Evolutionary conservation across 1,140 invertebrate species (phyloP), one percentile per base, ranked within the genome.

Genomic region (Nixonia krombeini): DNA sequence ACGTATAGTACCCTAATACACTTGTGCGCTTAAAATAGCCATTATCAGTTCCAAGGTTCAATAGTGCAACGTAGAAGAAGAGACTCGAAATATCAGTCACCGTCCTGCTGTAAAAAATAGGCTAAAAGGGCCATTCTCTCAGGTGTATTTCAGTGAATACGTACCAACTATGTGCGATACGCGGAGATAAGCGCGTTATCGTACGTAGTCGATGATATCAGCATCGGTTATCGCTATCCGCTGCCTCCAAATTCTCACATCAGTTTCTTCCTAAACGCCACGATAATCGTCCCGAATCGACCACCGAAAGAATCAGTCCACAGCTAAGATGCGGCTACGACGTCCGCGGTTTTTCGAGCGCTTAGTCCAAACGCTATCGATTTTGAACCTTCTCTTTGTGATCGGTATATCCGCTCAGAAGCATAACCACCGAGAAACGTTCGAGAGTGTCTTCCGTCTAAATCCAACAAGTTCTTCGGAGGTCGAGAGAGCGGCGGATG

Each of bases 151-250:
- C 18, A 16, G 15, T 15, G 16, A 40, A n/a, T 40, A 18, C 25
- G 26, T 45, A 71, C 47, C 45, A 65, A 16, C 7, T 38, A 49
- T 64, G 66, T 55, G 55, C 70, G 49, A 9, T 40, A 25, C 23
- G 37, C 25, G 23, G 41, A 74, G 74, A 76, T 76, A 76, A 75
- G 56, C 26, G 18, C 45, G 46, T 76, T 76, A 76, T 76, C 74
- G 45, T 38, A 29, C 44, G 63, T 52, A 71, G 49, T 47, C 59
- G 73, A 72, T 72, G 66, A 70, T 76, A 73, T 67, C 72, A 72
- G 66, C 0, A 31, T 46, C 3, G 51, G 70, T 70, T 76, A 76
- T 76, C 74, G 41, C 23, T 13, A 15, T 28, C 68, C 58, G 44
- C 68, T 63, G 44, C 37, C 28, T 42, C 52, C 47, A 40, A 40